These are phyloP conservation scores for Dione juno DNA, from an alignment of 2,888 invertebrate species.

Conservation along the genomic window DNA sequence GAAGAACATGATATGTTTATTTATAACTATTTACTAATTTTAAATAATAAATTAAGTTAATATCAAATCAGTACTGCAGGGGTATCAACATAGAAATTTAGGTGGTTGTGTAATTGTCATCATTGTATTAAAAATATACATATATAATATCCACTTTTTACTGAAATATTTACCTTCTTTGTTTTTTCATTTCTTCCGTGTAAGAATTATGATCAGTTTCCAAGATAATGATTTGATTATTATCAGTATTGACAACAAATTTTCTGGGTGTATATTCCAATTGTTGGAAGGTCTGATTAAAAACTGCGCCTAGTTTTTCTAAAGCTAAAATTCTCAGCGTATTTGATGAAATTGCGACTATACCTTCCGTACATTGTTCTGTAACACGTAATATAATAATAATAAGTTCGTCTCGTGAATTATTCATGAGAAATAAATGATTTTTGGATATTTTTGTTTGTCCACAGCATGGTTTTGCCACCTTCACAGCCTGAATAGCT, in stretches of 20 bases:
- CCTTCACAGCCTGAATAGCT: constrained; percentile 87
- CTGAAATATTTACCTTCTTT: constrained; percentile 81
- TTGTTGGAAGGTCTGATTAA: constrained; percentile 97
- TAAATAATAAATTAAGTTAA: background rate
- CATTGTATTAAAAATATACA: constrained; percentile 50
- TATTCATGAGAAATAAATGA: too few relatives aligned
- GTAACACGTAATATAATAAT: constrained; percentile 47
- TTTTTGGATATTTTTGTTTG: constrained; percentile 55
- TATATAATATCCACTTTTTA: background rate
- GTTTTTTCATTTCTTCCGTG: constrained; percentile 97
- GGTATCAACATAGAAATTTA: constrained; percentile 68
- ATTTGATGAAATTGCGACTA: constrained; percentile 99
- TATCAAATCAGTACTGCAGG: constrained; percentile 76
- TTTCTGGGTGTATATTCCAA: constrained; percentile 98
- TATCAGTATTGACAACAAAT: constrained; percentile 96
- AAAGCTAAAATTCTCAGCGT: constrained; percentile 98
- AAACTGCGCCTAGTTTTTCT: constrained; percentile 98
- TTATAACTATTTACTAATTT: background rate
- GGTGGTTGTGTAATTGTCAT: constrained; percentile 72
- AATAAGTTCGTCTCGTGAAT: background rate
- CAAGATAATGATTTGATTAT: constrained; percentile 93
- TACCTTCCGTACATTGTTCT: constrained; percentile 99
- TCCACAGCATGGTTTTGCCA: constrained; percentile 86
- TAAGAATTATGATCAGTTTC: constrained; percentile 99
- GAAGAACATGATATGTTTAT: constrained; percentile 5